Percentiles rank a stretch among this genome's conserved stretches.
Conservation (phyloP, 2,113 vertebrate genomes). For the Platichthys stellatus region DNA sequence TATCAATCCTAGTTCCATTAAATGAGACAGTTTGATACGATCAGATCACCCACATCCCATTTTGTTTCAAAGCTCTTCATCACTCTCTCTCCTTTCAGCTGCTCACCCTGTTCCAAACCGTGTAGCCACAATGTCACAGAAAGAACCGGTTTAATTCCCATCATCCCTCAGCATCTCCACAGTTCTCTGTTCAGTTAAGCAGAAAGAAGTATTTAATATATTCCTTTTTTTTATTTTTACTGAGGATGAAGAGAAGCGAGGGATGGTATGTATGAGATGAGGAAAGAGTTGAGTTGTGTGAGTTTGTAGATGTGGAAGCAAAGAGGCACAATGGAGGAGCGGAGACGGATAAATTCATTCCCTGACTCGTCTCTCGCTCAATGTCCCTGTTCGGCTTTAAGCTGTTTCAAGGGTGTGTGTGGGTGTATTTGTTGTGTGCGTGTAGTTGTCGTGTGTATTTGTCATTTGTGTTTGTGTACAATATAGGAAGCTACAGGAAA, state of each 20-base stretch:
- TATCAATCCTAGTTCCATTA: too few species aligned
- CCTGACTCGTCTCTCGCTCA: conserved; percentile 17
- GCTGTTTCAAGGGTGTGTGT: conserved; percentile 27
- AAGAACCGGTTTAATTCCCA: too few species aligned
- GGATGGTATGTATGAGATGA: conserved; percentile 11
- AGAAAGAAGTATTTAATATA: neutral
- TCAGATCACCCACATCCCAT: too few species aligned
- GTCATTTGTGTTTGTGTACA: conserved; percentile 3
- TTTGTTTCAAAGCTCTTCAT: neutral
- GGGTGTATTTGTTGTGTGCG: neutral
- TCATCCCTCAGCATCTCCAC: neutral
- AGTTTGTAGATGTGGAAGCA: conserved; percentile 14
- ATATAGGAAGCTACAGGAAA: conserved; percentile 53
- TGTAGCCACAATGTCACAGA: too few species aligned
- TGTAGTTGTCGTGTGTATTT: conserved; percentile 1
- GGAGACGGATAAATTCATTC: conserved; percentile 1
- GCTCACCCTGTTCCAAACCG: neutral
- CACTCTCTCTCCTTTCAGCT: conserved; percentile 1
- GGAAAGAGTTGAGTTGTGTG: neutral
- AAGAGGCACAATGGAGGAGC: conserved; percentile 20
- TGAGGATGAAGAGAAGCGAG: conserved; percentile 27
- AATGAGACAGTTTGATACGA: too few species aligned
- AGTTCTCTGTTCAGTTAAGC: conserved; percentile 34
- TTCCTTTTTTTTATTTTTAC: neutral
- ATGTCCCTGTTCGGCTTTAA: conserved; percentile 48